Percentiles rank a stretch among this genome's conserved stretches.
phyloP scores from a whole-genome alignment of 2,113 vertebrate species.

The Ceratotherium simum region DNA sequence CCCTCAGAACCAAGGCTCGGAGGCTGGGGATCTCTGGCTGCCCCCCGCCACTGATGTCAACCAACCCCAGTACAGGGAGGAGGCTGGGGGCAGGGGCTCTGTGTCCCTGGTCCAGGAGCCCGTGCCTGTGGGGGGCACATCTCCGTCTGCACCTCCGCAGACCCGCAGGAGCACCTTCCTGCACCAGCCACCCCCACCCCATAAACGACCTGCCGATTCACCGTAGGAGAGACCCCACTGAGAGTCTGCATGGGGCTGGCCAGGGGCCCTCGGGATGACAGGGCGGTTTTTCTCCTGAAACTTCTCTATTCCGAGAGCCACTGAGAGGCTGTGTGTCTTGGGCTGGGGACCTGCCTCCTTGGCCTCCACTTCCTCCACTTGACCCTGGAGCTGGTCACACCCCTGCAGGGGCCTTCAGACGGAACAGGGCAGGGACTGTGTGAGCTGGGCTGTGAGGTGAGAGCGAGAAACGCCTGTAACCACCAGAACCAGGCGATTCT shows the following conservation, averaged over 20 bases:
- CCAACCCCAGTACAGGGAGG: background rate
- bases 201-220: too few species aligned
- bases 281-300: background rate
- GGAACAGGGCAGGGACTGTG: accelerated
- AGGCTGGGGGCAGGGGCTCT: accelerated
- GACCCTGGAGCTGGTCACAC: background rate
- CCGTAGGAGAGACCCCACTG: too few species aligned
- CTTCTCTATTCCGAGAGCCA: background rate
- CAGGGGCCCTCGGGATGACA: accelerated
- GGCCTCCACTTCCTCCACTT: background rate
- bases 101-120: background rate
- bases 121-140: background rate
- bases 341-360: background rate
- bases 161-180: too few species aligned
- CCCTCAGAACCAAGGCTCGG: background rate
- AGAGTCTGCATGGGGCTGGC: background rate
- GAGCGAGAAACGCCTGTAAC: too few species aligned
- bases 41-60: background rate
- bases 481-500: accelerated
- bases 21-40: background rate
- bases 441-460: background rate
- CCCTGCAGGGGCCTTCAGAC: accelerated
- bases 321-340: background rate
- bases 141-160: accelerated
- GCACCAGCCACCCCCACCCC: background rate